Percentiles rank a stretch among this genome's conserved stretches.
phyloP scores from a whole-genome alignment of 2,797 vertebrate species.

The Antrozous pallidus region DNA sequence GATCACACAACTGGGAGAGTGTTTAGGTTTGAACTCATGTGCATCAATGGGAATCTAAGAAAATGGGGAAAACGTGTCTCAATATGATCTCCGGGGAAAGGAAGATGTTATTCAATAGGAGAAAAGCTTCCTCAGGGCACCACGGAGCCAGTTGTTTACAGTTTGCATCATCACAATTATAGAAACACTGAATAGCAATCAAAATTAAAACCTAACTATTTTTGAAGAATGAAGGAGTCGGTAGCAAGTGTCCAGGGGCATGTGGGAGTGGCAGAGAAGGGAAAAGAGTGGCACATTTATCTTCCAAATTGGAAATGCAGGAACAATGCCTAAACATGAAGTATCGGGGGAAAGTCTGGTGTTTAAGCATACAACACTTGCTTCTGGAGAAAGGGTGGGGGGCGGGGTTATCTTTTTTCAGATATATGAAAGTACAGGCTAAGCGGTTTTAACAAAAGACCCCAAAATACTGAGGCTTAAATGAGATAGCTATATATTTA shows the following conservation, averaged over 20 bases:
- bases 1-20: background rate
- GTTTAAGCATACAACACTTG: background rate
- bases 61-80: background rate
- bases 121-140: background rate
- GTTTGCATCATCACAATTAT: background rate
- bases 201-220: background rate
- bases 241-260: too few species aligned
- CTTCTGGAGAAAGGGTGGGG: background rate
- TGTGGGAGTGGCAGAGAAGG: background rate
- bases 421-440: background rate
- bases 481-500: background rate
- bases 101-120: background rate
- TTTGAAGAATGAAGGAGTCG: background rate
- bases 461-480: background rate
- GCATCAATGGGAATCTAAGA: background rate
- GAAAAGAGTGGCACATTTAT: background rate
- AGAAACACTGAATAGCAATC: background rate
- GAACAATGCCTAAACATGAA: background rate
- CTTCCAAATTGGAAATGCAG: background rate
- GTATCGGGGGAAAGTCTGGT: background rate
- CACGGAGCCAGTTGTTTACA: background rate
- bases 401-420: background rate
- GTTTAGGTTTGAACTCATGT: background rate
- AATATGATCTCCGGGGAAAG: background rate
- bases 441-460: background rate